Conservation (phyloP, 2,113 vertebrate genomes). For the Aleadryas rufinucha region DNA sequence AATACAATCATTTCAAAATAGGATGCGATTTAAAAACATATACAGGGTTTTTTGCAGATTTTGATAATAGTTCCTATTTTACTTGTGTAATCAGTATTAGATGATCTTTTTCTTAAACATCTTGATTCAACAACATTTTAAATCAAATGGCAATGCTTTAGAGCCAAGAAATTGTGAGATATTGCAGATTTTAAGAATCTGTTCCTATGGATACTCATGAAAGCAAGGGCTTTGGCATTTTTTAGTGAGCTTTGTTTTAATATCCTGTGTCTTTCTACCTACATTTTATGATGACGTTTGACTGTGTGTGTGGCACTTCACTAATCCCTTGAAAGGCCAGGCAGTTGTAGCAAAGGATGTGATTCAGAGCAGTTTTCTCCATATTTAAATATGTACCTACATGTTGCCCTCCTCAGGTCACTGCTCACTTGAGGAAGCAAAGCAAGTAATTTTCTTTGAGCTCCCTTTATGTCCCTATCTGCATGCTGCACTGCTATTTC, state of each 20-base stretch:
- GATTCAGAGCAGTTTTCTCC: neutral
- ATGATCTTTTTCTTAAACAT: neutral
- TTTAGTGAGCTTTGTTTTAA: neutral
- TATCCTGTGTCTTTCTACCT: neutral
- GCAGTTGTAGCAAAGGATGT: neutral
- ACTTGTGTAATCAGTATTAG: neutral
- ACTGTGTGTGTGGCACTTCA: neutral
- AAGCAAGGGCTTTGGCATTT: neutral
- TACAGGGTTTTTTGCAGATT: accelerated
- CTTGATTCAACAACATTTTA: neutral
- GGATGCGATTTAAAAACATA: neutral
- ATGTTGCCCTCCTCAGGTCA: neutral
- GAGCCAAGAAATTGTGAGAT: neutral
- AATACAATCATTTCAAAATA: neutral
- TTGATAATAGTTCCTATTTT: neutral
- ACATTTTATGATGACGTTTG: neutral
- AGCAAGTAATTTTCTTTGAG: neutral
- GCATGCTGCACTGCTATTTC: accelerated
- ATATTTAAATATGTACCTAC: neutral
- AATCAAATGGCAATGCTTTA: neutral
- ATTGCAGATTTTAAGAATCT: neutral
- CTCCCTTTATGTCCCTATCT: neutral
- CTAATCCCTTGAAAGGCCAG: neutral
- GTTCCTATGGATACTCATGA: neutral
- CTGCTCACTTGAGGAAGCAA: neutral